Evolutionary conservation across 2,797 vertebrate genomes (phyloP), one percentile per base, ranked within the genome.

Genomic region (Eutrigla gurnardus): DNA sequence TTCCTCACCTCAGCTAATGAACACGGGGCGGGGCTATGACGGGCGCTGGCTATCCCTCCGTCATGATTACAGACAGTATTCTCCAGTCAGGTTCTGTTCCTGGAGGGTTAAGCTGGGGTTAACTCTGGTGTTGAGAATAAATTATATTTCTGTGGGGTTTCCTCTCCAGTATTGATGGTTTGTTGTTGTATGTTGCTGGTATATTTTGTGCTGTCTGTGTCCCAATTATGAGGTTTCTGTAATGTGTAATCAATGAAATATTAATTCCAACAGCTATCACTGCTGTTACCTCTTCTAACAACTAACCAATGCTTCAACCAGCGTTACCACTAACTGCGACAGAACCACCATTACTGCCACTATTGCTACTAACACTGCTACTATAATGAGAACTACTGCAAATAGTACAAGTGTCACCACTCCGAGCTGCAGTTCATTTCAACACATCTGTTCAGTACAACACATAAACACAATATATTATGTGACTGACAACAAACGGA

Each of bases 1-100:
- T 91, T 86, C 80, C 85, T 58, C 69, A 73, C 70, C 58, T 74
- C 50, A 37, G 61, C 62, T 55, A 62, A 70, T 70, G 45, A 88
- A 69, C 65, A 53, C 65, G 59, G 42, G 62, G 37, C 73, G 47
- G 25, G 25, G 25, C 25, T 25, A 25, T 25, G 25, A 25, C 25
- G 45, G 45, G 15, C 4, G 2, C 10, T 15, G 45, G 15, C 15
- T 25, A 10, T 45, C 43, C 33, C 14, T 60, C n/a, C 9, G 32
- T 70, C 76, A 80, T 60, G 57, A 75, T 70, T 53, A 73, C 58
- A 75, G 15, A 40, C 62, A 55, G 57, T 39, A 46, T 59, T 25
- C 52, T 82, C 37, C 65, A 65, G 59, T 32, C 63, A 13, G 40
- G 50, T 52, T 63, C 3, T 45, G 52, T 18, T 81, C 47, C 67